phyloP scores from a whole-genome alignment of 2,888 invertebrate species.

The Colostygia pectinataria region DNA sequence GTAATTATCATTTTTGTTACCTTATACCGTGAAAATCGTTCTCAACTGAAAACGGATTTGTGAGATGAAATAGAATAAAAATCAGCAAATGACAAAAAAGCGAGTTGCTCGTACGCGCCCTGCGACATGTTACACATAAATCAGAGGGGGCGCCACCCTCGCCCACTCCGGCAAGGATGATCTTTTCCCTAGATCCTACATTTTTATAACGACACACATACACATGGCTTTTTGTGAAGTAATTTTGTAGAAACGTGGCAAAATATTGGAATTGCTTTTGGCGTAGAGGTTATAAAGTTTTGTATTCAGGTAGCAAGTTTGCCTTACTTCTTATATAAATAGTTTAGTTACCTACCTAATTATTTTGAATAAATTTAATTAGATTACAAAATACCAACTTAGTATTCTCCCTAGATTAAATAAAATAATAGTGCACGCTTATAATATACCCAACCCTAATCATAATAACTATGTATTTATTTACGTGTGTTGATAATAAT shows the following conservation, averaged over 20 bases:
- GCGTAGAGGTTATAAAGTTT: neutral
- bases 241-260: conserved; percentile 20
- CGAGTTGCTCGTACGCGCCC: conserved; percentile 68
- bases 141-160: conserved; percentile 72
- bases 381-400: no score
- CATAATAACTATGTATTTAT: no score
- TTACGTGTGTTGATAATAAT: no score
- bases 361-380: no score
- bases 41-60: conserved; percentile 23
- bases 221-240: conserved; percentile 54
- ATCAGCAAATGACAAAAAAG: conserved; percentile 79
- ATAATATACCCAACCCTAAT: no score
- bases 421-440: no score
- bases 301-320: no score
- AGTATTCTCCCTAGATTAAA: no score
- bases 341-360: no score
- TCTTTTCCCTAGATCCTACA: conserved; percentile 80
- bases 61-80: conserved; percentile 64
- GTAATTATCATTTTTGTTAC: no score
- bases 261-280: conserved; percentile 11
- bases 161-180: conserved; percentile 66
- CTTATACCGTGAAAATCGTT: conserved; percentile 11
- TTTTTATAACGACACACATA: conserved; percentile 78
- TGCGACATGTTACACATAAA: conserved; percentile 81
- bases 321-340: no score